Evolutionary conservation across 2,113 vertebrate species (phyloP).

Genomic region (Motacilla tschutschensis): DNA sequence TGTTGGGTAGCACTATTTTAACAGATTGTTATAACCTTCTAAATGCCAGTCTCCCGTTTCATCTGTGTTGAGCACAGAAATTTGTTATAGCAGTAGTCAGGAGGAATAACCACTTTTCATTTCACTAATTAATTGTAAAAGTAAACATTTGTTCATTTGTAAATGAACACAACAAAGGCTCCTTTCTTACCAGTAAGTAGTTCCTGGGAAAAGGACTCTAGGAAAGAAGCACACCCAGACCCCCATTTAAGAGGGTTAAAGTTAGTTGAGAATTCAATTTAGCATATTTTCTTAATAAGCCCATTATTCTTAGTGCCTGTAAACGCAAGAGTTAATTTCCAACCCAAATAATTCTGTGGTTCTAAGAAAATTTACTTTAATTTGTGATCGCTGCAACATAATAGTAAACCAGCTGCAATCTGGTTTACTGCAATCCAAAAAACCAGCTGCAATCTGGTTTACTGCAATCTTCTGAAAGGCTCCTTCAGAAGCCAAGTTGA

Average conservation of each 20-base stretch:
- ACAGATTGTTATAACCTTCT: neutral
- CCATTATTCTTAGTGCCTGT: neutral
- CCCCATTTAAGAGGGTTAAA: neutral
- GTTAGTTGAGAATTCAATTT: neutral
- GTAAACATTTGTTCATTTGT: no score
- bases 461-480: no score
- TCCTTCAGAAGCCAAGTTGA: neutral
- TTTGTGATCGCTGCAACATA: neutral
- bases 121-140: neutral
- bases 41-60: neutral
- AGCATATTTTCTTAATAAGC: neutral
- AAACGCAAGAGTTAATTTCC: neutral
- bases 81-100: neutral
- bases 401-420: neutral
- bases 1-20: neutral
- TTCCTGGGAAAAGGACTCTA: neutral
- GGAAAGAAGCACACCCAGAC: neutral
- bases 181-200: neutral
- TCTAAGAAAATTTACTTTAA: neutral
- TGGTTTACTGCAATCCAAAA: no score
- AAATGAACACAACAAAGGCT: neutral
- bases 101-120: neutral
- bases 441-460: neutral
- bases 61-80: neutral
- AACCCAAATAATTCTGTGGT: neutral